Base-by-base conservation (phyloP, 2,113 vertebrate species). In the Phoenicopterus ruber region DNA sequence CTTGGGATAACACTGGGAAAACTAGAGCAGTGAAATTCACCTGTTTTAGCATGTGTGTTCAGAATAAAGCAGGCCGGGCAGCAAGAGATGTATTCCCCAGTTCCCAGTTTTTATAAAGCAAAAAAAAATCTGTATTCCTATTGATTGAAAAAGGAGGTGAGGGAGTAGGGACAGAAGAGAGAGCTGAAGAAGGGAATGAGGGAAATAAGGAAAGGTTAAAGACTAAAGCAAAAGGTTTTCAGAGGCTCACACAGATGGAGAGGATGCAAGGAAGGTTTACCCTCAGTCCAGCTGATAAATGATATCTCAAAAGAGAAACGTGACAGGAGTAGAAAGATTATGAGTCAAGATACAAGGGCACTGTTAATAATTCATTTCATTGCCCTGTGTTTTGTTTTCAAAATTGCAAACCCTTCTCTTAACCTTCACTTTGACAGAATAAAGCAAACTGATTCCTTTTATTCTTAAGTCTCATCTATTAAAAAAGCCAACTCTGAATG, bases 281-380 rank as follows among this genome's bases (percentile, higher is more conserved):
- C 32, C 44, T 85, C 57, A 77, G 28, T 52, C 78, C 74, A 54
- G 19, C 36, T 85, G 70, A 95, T 59, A 94, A 94, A 90, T 80
- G 78, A 9, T 76, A 69, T 82, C 78, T 90, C 4, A 0, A 62
- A 92, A 94, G 13, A 49, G 19, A 95, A 87, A 85, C 9, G 12
- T 80, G 84, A 88, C 70, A 85, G 49, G 40, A 95, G 49, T 85
- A 36, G 54, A 81, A 95, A 80, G 71, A 92, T 57, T 95, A 52
- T 38, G 34, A 93, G 62, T 90, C 78, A 87, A 89, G 91, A 90
- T 82, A 49, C 62, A 95, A 94, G 82, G 78, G 44, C 84, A 93
- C 34, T 87, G 44, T 93, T 82, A 95, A 95, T 86, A 96, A 94
- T 91, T 95, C 40, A 93, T 93, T 95, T 79, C 40, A 57, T 65